Evolutionary conservation across 2,113 vertebrate genomes (phyloP), one percentile per base, ranked within the genome.

Genomic region (Calonectris borealis): DNA sequence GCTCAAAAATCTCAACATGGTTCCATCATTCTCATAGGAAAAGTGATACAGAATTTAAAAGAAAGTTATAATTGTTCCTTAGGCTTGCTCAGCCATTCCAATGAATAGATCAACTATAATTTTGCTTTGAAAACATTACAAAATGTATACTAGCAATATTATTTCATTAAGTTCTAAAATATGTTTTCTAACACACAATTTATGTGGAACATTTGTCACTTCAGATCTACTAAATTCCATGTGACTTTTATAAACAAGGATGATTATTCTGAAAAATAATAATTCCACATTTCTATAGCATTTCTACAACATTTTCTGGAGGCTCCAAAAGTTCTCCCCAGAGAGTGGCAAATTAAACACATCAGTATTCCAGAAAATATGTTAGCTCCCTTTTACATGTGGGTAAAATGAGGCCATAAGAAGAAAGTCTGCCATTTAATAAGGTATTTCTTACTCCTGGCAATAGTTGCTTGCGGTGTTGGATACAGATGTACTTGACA

Each of bases 241-340:
- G 12, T 20, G 57, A 46, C 17, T 83, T 87, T 89, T 76, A 61
- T 64, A 93, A 91, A n/a, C 16, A 58, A 60, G 7, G 11, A 64
- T 51, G 19, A 71, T 73, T 89, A 68, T 79, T 86, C 65, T 87
- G 57, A 84, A 94, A 95, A 94, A 91, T 31, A 94, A 20, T 19
- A 85, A 46, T 73, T 86, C 40, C 36, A n/a, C 26, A 27, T 86
- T 92, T 92, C 70, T 78, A 16, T 71, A 64, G 11, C 6, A 71
- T 61, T 87, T 80, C 48, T 78, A 1, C 51, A 65, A n/a, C 44
- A 46, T 68, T 46, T 96, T 71, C 42, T 54, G 38, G 6, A 73
- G 46, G n/a, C 32, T 82, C 25, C 8, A 17, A 44, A 86, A 82
- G 31, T 82, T 93, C 52, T 84, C 20, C 38, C 36, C 18, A 71